Conservation (phyloP, 1,140 invertebrate species). For the Monochamus saltuarius region DNA sequence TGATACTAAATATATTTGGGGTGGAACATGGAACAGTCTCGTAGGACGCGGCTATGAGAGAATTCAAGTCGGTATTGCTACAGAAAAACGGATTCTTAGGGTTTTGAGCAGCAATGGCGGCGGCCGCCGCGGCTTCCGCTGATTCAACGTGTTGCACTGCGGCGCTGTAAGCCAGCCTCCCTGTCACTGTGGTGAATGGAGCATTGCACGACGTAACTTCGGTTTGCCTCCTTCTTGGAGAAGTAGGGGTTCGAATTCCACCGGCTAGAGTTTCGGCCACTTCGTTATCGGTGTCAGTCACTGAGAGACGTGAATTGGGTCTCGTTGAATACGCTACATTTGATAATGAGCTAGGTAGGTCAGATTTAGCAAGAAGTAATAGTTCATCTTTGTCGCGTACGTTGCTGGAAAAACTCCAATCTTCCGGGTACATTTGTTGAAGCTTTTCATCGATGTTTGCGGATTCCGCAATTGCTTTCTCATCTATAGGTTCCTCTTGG, state of each 20-base stretch:
- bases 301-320: constrained; percentile 61
- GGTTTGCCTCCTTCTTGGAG: constrained; percentile 57
- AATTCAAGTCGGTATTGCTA: constrained; percentile 54
- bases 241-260: constrained; percentile 53
- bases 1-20: constrained; percentile 53
- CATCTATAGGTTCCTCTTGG: constrained; percentile 52
- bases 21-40: constrained; percentile 54
- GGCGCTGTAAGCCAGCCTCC: constrained; percentile 60
- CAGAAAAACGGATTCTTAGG: constrained; percentile 51
- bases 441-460: constrained; percentile 70
- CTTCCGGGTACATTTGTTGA: constrained; percentile 66
- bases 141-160: constrained; percentile 61
- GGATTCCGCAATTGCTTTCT: constrained; percentile 61
- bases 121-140: constrained; percentile 45
- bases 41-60: constrained; percentile 56
- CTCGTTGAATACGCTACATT: constrained; percentile 52
- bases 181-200: constrained; percentile 61
- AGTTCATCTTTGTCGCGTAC: constrained; percentile 60
- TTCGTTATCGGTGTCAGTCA: constrained; percentile 57
- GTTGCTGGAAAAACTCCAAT: constrained; percentile 71
- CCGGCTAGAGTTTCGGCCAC: constrained; percentile 56
- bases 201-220: constrained; percentile 57
- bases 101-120: constrained; percentile 29
- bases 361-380: constrained; percentile 52
- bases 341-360: constrained; percentile 40